Evolutionary conservation across 2,888 invertebrate species (phyloP).

Genomic region (Mactromeris polynyma): DNA sequence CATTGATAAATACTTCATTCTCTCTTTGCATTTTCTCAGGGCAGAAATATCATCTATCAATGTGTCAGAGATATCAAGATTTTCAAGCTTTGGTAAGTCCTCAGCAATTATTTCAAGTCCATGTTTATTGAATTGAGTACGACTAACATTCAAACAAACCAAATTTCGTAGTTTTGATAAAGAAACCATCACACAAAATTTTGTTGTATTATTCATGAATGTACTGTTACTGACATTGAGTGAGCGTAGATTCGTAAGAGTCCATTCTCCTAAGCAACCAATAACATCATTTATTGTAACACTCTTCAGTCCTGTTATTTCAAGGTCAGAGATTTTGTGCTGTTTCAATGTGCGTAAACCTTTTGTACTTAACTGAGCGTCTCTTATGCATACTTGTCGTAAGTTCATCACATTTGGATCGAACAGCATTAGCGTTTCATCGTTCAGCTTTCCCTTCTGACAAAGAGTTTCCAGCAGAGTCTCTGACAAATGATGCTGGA

Average conservation of each 20-base stretch:
- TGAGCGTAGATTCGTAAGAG: slow-evolving; percentile 89
- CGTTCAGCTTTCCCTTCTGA: slow-evolving; percentile 89
- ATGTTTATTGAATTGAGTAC: slow-evolving; percentile 91
- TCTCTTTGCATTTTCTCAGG: slow-evolving; percentile 89
- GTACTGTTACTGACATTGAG: slow-evolving; percentile 90
- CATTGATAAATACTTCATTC: slow-evolving; percentile 90
- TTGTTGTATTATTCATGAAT: slow-evolving; percentile 90
- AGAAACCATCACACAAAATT: slow-evolving; percentile 89
- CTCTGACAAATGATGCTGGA: slow-evolving; percentile 84
- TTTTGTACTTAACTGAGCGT: slow-evolving; percentile 89
- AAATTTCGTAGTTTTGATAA: slow-evolving; percentile 90
- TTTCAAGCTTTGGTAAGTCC: slow-evolving; percentile 90
- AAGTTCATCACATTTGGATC: slow-evolving; percentile 90
- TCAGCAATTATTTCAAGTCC: slow-evolving; percentile 90
- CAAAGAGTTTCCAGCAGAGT: slow-evolving; percentile 88
- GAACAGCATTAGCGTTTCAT: slow-evolving; percentile 90
- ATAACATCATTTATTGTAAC: slow-evolving; percentile 90
- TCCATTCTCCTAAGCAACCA: slow-evolving; percentile 91
- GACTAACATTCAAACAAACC: slow-evolving; percentile 90
- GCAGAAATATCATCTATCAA: slow-evolving; percentile 90
- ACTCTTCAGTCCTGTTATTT: slow-evolving; percentile 89
- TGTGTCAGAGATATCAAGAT: slow-evolving; percentile 91
- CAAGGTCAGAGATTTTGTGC: slow-evolving; percentile 90
- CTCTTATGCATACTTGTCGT: slow-evolving; percentile 89
- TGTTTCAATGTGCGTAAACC: slow-evolving; percentile 90